Evolutionary conservation across 2,888 invertebrate species (phyloP).

Genomic region (Drosophila nr. fundita): DNA sequence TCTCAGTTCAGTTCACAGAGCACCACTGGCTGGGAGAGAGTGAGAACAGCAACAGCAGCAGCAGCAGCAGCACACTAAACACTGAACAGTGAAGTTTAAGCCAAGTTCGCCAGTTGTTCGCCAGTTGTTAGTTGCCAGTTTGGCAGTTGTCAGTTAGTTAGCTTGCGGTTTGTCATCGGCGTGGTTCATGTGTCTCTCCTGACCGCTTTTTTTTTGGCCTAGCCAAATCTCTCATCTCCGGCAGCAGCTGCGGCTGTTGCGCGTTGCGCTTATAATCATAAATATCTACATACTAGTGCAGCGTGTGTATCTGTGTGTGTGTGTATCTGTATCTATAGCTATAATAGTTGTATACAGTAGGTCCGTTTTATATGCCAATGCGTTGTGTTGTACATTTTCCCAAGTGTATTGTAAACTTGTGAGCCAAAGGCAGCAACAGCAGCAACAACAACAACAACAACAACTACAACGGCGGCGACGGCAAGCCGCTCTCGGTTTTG

Average conservation of each 20-base stretch:
- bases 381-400: slow-evolving; percentile 77
- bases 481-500: slow-evolving; percentile 37
- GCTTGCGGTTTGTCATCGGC: slow-evolving; percentile 76
- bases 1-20: slow-evolving; percentile 40
- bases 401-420: slow-evolving; percentile 72
- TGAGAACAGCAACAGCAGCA: slow-evolving; percentile 12
- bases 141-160: slow-evolving; percentile 64
- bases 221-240: slow-evolving; percentile 48
- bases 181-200: slow-evolving; percentile 66
- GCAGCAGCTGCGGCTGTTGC: slow-evolving; percentile 47
- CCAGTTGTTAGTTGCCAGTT: slow-evolving; percentile 41
- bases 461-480: slow-evolving; percentile 31
- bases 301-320: slow-evolving; percentile 18
- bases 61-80: slow-evolving; percentile 13
- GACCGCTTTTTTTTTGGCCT: slow-evolving; percentile 21
- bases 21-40: slow-evolving; percentile 5
- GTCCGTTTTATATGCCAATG: slow-evolving; percentile 64
- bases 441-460: slow-evolving; percentile 18
- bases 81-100: slow-evolving; percentile 42
- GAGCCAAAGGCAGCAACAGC: slow-evolving; percentile 34
- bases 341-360: slow-evolving; percentile 51
- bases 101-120: slow-evolving; percentile 48
- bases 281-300: slow-evolving; percentile 67
- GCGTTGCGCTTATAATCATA: slow-evolving; percentile 71
- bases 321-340: slow-evolving; percentile 26